phyloP scores from a whole-genome alignment of 2,888 invertebrate genomes.

The Cataglyphis rosenhaueri region DNA sequence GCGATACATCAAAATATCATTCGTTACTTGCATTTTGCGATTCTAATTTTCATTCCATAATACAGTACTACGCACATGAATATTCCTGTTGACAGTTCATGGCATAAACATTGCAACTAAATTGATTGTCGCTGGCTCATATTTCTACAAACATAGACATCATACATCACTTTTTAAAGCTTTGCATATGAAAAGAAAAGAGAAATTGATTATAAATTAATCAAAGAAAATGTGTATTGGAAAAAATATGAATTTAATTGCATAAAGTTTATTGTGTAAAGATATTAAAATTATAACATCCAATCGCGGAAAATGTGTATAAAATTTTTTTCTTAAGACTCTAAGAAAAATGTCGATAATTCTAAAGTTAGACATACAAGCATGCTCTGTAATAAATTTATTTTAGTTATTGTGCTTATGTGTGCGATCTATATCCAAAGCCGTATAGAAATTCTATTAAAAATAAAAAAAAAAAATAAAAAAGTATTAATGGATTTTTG shows the following conservation, averaged over 20 bases:
- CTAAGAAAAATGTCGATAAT: slow-evolving; percentile 1
- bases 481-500: slow-evolving; percentile 9
- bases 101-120: slow-evolving; percentile 33
- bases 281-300: slow-evolving; percentile 1
- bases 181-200: not conserved
- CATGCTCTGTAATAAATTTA: not conserved
- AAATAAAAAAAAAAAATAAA: slow-evolving; percentile 1
- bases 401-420: slow-evolving; percentile 2
- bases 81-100: slow-evolving; percentile 26
- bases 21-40: slow-evolving; percentile 20
- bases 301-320: not conserved
- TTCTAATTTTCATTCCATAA: slow-evolving; percentile 28
- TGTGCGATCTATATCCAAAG: slow-evolving; percentile 13
- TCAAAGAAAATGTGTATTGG: not conserved
- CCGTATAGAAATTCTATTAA: not conserved
- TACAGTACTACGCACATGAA: slow-evolving; percentile 22
- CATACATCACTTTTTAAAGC: slow-evolving; percentile 1
- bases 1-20: slow-evolving; percentile 33
- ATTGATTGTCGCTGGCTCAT: slow-evolving; percentile 10
- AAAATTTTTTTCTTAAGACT: not conserved
- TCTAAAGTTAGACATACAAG: not conserved
- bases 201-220: not conserved
- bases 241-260: not conserved
- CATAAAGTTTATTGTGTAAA: not conserved
- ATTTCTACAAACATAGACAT: not conserved